Percentiles rank a stretch among this genome's conserved stretches.
phyloP scores from a whole-genome alignment of 2,113 vertebrate genomes.

The Phalacrocorax carbo region DNA sequence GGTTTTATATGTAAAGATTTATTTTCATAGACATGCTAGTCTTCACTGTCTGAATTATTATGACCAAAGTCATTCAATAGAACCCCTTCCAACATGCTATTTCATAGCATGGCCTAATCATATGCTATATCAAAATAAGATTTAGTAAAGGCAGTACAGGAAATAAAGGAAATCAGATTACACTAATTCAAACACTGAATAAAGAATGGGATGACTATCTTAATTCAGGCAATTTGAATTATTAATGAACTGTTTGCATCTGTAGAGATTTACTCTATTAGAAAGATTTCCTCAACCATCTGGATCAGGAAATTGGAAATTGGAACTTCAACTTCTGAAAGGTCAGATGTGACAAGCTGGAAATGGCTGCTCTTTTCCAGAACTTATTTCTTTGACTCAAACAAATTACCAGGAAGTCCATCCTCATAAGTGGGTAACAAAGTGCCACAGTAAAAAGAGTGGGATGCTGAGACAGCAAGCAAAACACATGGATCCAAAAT shows the following conservation, averaged over 20 bases:
- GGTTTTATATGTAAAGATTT: neutral
- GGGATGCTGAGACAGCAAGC: neutral
- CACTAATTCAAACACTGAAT: constrained; percentile 65
- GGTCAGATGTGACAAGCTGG: constrained; percentile 29
- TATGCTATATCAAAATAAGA: constrained; percentile 52
- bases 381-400: neutral
- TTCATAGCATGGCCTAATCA: constrained; percentile 25
- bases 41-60: neutral
- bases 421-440: neutral
- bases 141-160: constrained; percentile 64
- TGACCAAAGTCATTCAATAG: neutral
- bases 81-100: neutral
- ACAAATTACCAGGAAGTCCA: neutral
- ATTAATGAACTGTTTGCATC: constrained; percentile 64
- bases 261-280: constrained; percentile 53
- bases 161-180: constrained; percentile 71
- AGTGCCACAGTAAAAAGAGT: neutral
- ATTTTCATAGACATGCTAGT: neutral
- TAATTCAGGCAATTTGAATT: constrained; percentile 69
- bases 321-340: constrained; percentile 39
- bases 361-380: neutral
- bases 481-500: neutral
- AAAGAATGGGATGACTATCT: constrained; percentile 64
- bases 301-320: constrained; percentile 63
- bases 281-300: constrained; percentile 56